Percentiles rank a stretch among this genome's conserved stretches.
Evolutionary conservation across 2,797 vertebrate species (phyloP).

Genomic region (Thalassophryne amazonica): DNA sequence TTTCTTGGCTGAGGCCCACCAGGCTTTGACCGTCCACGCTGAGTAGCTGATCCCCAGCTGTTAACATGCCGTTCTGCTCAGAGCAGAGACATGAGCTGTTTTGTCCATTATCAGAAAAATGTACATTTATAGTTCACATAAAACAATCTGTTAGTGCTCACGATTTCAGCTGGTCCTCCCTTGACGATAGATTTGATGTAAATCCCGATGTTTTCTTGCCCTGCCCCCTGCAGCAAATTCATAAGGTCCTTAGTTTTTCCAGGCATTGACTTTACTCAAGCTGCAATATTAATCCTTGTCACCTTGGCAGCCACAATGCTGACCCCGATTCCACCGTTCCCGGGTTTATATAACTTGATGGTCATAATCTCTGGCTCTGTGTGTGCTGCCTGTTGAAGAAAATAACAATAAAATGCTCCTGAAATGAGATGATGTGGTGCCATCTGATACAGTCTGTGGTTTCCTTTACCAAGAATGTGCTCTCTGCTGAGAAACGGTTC

Average conservation of each 20-base stretch:
- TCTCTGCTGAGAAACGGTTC: conserved; percentile 47
- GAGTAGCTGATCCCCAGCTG: conserved; percentile 90
- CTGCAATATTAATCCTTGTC: conserved; percentile 12
- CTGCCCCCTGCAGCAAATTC: conserved; percentile 80
- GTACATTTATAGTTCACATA: not conserved
- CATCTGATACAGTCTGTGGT: not conserved
- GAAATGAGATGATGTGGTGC: not conserved
- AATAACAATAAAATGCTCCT: not conserved
- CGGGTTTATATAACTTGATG: conserved; percentile 85
- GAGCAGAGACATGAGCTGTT: not conserved
- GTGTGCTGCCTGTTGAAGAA: conserved; percentile 14
- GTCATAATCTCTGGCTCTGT: conserved; percentile 83
- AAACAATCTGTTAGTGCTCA: conserved; percentile 62
- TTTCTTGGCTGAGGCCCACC: conserved; percentile 90
- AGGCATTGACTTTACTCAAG: no score
- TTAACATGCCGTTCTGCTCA: conserved; percentile 84
- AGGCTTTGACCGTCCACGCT: conserved; percentile 90
- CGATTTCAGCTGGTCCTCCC: conserved; percentile 90
- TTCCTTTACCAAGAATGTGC: conserved; percentile 35
- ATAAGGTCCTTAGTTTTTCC: not conserved
- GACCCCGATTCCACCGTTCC: conserved; percentile 88
- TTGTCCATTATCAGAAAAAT: not conserved
- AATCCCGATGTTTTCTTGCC: conserved; percentile 90
- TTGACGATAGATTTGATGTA: conserved; percentile 93
- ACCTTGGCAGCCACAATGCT: conserved; percentile 98